A percentile compares a stretch with the other conserved stretches of the same genome.
Conservation (phyloP, 2,113 vertebrate genomes). For the Eulacestoma nigropectus region DNA sequence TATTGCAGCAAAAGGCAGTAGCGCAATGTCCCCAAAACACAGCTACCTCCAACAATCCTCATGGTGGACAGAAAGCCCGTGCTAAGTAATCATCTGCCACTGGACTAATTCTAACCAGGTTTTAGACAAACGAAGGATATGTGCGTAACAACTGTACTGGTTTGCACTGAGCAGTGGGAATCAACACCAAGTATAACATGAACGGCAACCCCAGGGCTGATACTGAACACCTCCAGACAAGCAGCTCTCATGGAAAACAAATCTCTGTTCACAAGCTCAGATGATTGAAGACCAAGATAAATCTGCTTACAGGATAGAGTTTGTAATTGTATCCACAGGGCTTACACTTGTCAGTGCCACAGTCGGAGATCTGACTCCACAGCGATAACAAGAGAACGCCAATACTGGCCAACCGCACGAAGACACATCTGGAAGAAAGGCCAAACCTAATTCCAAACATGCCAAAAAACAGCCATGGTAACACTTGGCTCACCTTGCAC, state of each 20-base stretch:
- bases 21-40: not conserved
- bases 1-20: not conserved
- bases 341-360: slow-evolving; percentile 61
- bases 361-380: slow-evolving; percentile 85
- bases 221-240: not conserved
- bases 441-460: not conserved
- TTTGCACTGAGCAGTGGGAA: not conserved
- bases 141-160: not conserved
- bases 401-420: slow-evolving; percentile 90
- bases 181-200: not conserved
- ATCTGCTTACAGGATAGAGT: slow-evolving; percentile 84
- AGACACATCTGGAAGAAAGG: slow-evolving; percentile 82
- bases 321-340: slow-evolving; percentile 88
- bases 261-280: not conserved
- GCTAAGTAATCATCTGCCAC: not conserved
- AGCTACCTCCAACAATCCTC: not conserved
- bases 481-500: not conserved
- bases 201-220: not conserved
- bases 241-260: not conserved
- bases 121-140: not conserved
- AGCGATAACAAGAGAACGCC: slow-evolving; percentile 88
- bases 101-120: not conserved
- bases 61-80: not conserved
- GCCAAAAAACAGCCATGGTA: not conserved
- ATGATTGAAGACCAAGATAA: not conserved